Conservation (phyloP, 2,797 vertebrate species). For the Cirrhinus molitorella region DNA sequence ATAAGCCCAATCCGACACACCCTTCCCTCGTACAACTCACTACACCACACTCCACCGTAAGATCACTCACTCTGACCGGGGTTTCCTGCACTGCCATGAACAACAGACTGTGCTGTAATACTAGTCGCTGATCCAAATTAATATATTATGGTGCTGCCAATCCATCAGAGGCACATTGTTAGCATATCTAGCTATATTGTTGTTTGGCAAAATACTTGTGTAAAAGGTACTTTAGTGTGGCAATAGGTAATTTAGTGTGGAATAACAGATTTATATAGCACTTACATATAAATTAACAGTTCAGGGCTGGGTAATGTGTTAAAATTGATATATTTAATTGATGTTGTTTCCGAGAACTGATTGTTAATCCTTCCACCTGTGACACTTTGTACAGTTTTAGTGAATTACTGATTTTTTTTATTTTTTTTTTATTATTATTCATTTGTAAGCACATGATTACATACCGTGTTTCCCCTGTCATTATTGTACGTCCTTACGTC, state of each 20-base stretch:
- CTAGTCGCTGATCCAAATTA: constrained; percentile 38
- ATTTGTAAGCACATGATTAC: constrained; percentile 29
- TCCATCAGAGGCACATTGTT: constrained; percentile 26
- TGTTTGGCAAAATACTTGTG: neutral
- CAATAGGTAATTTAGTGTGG: constrained; percentile 24
- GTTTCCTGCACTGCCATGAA: constrained; percentile 9
- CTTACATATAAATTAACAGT: neutral
- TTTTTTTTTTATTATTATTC: neutral
- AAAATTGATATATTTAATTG: constrained; percentile 7
- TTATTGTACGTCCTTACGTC: too few relatives aligned
- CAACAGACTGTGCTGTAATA: constrained; percentile 34
- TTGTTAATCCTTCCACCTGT: neutral
- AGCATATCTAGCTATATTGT: constrained; percentile 6
- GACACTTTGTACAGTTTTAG: neutral
- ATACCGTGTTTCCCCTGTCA: too few relatives aligned
- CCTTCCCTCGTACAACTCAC: constrained; percentile 59
- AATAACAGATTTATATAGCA: constrained; percentile 3
- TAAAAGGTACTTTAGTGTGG: constrained; percentile 1
- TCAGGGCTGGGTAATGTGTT: constrained; percentile 42
- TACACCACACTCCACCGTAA: constrained; percentile 4
- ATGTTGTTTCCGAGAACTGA: neutral
- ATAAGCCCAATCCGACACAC: constrained; percentile 75
- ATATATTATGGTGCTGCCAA: constrained; percentile 52
- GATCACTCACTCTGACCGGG: neutral
- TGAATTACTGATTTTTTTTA: neutral